phyloP scores from a whole-genome alignment of 2,888 invertebrate genomes.

The Malthinus seriepunctatus region DNA sequence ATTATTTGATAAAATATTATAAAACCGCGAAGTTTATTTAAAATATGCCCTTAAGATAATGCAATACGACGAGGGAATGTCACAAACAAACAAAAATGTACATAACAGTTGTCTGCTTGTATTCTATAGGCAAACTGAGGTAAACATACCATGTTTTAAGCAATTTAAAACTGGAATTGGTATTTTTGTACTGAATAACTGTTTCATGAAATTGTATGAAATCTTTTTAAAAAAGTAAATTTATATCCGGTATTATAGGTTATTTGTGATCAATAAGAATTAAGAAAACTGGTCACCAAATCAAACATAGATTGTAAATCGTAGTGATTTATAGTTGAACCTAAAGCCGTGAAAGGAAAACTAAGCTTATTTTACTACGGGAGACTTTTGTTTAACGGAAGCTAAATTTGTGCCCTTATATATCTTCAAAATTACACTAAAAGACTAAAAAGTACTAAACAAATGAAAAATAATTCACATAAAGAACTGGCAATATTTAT shows the following conservation, averaged over 20 bases:
- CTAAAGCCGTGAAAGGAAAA: slow-evolving; percentile 36
- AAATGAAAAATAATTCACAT: slow-evolving; percentile 24
- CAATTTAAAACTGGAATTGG: not conserved
- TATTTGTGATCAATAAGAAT: slow-evolving; percentile 10
- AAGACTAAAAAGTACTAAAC: slow-evolving; percentile 13
- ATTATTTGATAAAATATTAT: too few relatives aligned
- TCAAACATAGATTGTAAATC: slow-evolving; percentile 27
- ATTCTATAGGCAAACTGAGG: not conserved
- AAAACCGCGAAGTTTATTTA: not conserved
- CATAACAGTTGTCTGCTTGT: not conserved
- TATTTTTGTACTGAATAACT: not conserved
- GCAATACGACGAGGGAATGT: not conserved
- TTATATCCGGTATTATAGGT: not conserved
- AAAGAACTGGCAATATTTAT: slow-evolving; percentile 24
- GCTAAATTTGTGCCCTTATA: slow-evolving; percentile 33
- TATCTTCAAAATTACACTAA: slow-evolving; percentile 36
- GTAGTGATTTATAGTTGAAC: slow-evolving; percentile 31
- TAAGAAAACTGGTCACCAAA: slow-evolving; percentile 15
- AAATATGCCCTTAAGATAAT: slow-evolving; percentile 4
- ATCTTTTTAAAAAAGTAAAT: not conserved
- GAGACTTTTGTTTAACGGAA: slow-evolving; percentile 32
- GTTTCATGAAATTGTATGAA: not conserved
- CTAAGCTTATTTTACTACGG: slow-evolving; percentile 39
- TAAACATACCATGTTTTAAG: not conserved
- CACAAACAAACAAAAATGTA: not conserved